Evolutionary conservation across 2,888 invertebrate species (phyloP).

Genomic region (Cryptosula pallasiana): DNA sequence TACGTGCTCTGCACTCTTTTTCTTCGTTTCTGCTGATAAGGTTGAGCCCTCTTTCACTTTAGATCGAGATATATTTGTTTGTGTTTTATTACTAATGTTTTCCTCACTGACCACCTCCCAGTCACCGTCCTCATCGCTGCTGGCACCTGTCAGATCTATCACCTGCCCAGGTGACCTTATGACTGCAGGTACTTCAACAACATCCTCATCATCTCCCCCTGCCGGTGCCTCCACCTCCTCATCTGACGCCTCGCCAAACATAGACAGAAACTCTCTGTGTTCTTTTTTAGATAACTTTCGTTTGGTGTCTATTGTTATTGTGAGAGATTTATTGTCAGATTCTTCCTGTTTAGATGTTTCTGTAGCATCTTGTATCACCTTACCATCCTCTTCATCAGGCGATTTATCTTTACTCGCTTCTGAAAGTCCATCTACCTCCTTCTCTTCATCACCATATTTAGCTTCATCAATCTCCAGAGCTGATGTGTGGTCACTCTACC

Average conservation of each 20-base stretch:
- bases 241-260: constrained; percentile 20
- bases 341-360: too few species aligned
- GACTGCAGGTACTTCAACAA: neutral
- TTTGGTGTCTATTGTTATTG: neutral
- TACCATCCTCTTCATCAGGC: too few species aligned
- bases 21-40: too few species aligned
- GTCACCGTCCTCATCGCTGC: neutral
- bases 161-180: neutral
- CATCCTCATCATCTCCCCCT: neutral
- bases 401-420: neutral
- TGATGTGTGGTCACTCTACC: too few species aligned
- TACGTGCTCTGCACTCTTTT: neutral
- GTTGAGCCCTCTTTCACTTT: too few species aligned
- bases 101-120: neutral
- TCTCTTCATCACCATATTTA: neutral
- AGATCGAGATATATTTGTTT: too few species aligned
- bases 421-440: neutral
- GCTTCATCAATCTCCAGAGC: too few species aligned
- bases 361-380: too few species aligned
- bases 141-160: neutral
- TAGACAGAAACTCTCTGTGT: neutral
- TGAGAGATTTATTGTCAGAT: too few species aligned
- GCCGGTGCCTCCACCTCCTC: neutral
- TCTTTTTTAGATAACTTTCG: neutral
- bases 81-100: too few species aligned